Evolutionary conservation across 2,113 vertebrate species (phyloP), one percentile per base, ranked within the genome.

Genomic region (Cyanoderma ruficeps): DNA sequence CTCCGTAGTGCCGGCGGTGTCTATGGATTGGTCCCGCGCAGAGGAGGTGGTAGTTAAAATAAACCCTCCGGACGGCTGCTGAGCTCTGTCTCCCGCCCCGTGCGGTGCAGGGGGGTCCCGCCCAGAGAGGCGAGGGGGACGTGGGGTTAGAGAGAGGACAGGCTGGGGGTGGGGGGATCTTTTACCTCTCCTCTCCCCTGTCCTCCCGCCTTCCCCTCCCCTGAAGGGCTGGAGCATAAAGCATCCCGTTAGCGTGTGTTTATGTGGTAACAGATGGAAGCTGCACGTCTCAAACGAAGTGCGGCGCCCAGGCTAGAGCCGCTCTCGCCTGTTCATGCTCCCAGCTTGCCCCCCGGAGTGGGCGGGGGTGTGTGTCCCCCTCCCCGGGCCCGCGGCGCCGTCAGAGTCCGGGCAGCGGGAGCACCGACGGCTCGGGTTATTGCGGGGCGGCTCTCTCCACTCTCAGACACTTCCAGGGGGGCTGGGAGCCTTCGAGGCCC

Each of bases 71-170:
- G 85, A 68, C 27, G 33, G 57, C 65, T 82, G 52, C 82, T 50
- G 63, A 72, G 68, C 67, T 59, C 76, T 90, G 15, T 49, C 70
- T 71, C 53, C 50, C 83, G 18, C 75, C 67, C 79, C 67, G 18
- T 39, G 61, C 12, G 70, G 61, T 22, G 33, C 70, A 71, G 55
- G 75, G 63, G 93, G 86, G 67, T 96, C 89, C 89, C n/a, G 49
- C 72, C 83, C 79, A 76, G 67, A 60, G 61, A 71, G 90, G 83
- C 16, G 70, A 30, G 61, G 42, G 59, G 64, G 44, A n/a, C 33
- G 28, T 31, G 82, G 68, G 94, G 94, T 96, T 92, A 92, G 61
- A 22, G 39, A 87, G 39, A 93, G 87, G 95, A 92, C 94, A 95
- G 72, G 55, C 83, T 71, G 86, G 80, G 89, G 67, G 79, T 22